Base-by-base conservation (phyloP, 2,888 invertebrate species). In the Abrostola tripartita region DNA sequence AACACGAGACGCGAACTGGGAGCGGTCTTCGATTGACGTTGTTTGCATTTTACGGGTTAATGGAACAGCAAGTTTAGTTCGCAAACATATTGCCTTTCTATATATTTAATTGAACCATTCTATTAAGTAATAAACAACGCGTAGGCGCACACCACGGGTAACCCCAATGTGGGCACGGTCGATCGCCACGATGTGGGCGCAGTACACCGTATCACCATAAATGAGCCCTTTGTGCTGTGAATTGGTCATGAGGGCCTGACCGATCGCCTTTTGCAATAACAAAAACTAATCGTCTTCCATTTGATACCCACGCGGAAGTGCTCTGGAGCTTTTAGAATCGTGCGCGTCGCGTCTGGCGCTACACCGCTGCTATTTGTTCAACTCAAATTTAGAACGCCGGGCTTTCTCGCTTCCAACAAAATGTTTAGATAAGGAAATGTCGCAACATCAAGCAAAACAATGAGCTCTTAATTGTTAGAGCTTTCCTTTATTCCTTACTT, bases 211-310 rank as follows among this genome's bases (percentile, higher is more conserved):
- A 71, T 85, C 86, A 84, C 85, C 79, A 83, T 87, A 91, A 91
- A 92, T 86, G 90, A 92, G 88, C 92, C 91, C 91, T 93, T 94
- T 93, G 92, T 94, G 81, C 81, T 78, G 80, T 90, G 89, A 90
- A 93, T 93, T 92, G 88, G 84, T 87, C 85, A 92, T 90, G 87
- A 89, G 91, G 92, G 92, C 82, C 82, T 89, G 87, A 89, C 85
- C 88, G 88, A 90, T 90, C 86, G 89, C 88, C 89, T 88, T 90
- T 92, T 88, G 90, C 92, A 89, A 88, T 90, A 88, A 85, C 85
- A 83, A 86, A 86, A 88, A 83, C 86, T 82, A 83, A 83, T 82
- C 73, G 71, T 78, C 82, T 71, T 75, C 52, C 51, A 74, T 65
- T 64, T 63, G 55, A 56, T 68, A 68, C 76, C 81, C 78, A 80